phyloP scores from a whole-genome alignment of 2,888 invertebrate species.

The Smittia aterrima region DNA sequence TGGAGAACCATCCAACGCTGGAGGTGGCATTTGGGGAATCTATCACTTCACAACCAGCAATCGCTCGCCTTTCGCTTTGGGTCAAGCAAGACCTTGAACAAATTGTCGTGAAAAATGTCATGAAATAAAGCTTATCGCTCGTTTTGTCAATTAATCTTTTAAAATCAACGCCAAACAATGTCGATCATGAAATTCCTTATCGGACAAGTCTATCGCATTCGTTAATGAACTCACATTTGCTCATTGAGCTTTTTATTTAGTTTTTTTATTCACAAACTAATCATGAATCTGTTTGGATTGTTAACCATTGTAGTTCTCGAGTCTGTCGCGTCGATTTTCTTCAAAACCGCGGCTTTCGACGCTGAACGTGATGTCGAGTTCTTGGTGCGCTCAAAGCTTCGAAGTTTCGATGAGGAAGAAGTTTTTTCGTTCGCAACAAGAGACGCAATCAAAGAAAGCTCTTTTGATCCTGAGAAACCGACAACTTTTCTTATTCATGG shows the following conservation, averaged over 20 bases:
- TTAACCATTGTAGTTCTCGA: too few species aligned
- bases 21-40: not conserved
- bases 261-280: too few species aligned
- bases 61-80: not conserved
- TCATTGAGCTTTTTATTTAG: too few species aligned
- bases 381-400: not conserved
- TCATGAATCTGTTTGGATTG: too few species aligned
- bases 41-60: not conserved
- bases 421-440: not conserved
- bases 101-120: not conserved
- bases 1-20: constrained; percentile 3
- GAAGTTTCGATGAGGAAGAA: not conserved
- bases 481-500: not conserved
- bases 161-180: too few species aligned
- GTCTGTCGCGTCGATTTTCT: too few species aligned
- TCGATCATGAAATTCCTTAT: too few species aligned
- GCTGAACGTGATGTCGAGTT: not conserved
- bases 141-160: too few species aligned
- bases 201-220: too few species aligned
- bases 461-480: not conserved
- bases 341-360: too few species aligned
- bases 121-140: too few species aligned
- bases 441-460: not conserved
- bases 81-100: not conserved
- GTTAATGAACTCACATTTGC: too few species aligned